Base-by-base conservation (phyloP, 2,113 vertebrate species). In the Sceloporus undulatus region DNA sequence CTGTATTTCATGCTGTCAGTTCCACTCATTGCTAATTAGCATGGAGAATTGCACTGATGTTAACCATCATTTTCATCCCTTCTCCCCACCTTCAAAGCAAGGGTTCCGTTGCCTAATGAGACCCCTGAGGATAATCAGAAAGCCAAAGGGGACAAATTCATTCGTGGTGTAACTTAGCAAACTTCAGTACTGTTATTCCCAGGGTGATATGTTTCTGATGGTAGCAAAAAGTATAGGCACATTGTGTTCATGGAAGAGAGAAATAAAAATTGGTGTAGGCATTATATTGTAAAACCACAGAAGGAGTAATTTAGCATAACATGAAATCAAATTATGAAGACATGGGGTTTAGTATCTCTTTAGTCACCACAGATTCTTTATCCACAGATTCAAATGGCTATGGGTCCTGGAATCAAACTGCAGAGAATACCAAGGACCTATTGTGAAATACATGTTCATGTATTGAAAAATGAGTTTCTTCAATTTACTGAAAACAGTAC, bases 81-180 rank as follows among this genome's bases (percentile, higher is more conserved):
- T 95, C 90, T 91, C 81, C 87, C 94, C 93, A 84, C 73, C 91
- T 91, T 88, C 81, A 75, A 14, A 48, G 16, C 79, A 81, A 90
- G 82, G 85, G 95, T 92, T 95, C 91, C 95, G 82, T 89, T 73
- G 54, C 90, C 86, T 94, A 92, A 93, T 88, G 87, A 95, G 90
- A 68, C 91, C 86, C 87, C 34, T 88, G 94, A 80, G 92, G 77
- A 90, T 87, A 82, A 85, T 38, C 84, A 83, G 0, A 0, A 29
- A 78, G 73, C 88, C 34, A 76, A 48, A 70, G 85, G 85, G 77
- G 89, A 79, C 74, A 82, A 77, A 42, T 74, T 87, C 82, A 14
- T 48, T 68, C 42, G 71, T 85, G 62, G 56, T 62, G 78, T 48
- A 85, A 73, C 62, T 27, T 25, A 25, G 48, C 70, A 68, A 75